Conservation (phyloP, 2,888 invertebrate species). For the Conchocele bisecta region DNA sequence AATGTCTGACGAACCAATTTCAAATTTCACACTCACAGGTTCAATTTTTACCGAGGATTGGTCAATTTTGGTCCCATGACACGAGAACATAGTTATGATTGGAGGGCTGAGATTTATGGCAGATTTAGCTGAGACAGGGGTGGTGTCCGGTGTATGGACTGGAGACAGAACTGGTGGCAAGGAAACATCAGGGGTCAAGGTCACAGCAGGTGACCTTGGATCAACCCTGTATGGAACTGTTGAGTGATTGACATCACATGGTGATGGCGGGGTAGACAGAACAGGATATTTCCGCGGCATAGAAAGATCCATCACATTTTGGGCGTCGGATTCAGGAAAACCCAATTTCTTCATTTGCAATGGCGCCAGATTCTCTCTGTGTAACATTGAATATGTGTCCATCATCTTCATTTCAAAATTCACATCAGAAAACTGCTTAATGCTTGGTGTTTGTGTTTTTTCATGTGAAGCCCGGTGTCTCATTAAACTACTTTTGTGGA, state of each 20-base stretch:
- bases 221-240: no score
- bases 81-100: constrained; percentile 44
- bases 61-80: background rate
- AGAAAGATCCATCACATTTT: constrained; percentile 8
- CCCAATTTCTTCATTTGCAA: constrained; percentile 29
- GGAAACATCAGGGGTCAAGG: background rate
- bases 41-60: background rate
- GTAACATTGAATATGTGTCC: constrained; percentile 51
- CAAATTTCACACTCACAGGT: background rate
- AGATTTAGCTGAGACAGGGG: constrained; percentile 4
- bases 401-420: constrained; percentile 55
- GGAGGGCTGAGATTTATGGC: constrained; percentile 47
- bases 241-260: no score
- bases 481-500: constrained; percentile 56
- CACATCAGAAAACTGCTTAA: constrained; percentile 45
- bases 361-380: constrained; percentile 39
- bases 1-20: no score
- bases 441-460: constrained; percentile 20
- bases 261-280: no score
- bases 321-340: constrained; percentile 7
- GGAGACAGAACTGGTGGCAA: constrained; percentile 53
- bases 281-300: background rate
- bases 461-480: constrained; percentile 46
- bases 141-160: constrained; percentile 16
- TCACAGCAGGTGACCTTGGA: no score